A percentile compares a stretch with the other conserved stretches of the same genome.
These are phyloP conservation scores for Acrocephalus arundinaceus DNA, from an alignment of 2,113 vertebrate genomes.

Conservation along the genomic window DNA sequence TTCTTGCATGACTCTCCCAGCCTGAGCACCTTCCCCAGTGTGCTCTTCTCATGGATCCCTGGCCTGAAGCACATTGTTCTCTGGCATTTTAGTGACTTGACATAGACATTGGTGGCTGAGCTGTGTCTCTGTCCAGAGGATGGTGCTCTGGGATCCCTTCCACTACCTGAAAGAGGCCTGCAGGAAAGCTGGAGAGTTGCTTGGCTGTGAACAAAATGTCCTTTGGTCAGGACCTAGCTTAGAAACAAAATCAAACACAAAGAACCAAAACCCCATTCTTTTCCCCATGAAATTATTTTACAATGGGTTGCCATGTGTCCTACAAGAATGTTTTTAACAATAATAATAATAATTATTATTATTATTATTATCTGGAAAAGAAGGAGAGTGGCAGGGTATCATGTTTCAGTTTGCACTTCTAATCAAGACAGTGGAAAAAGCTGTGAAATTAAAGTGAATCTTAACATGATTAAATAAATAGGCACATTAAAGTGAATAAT, in stretches of 20 bases:
- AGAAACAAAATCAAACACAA: background rate
- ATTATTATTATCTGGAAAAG: background rate
- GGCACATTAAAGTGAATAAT: slow-evolving; percentile 40
- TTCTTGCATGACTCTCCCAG: background rate
- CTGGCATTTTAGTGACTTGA: background rate
- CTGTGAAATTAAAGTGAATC: slow-evolving; percentile 30
- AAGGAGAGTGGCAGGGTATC: background rate
- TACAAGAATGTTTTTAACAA: background rate
- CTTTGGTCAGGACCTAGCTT: background rate
- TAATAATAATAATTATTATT: background rate
- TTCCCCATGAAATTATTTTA: background rate
- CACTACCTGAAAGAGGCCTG: background rate
- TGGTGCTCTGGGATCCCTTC: background rate
- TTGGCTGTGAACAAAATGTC: background rate
- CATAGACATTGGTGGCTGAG: background rate
- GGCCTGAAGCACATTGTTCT: background rate
- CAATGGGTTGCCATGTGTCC: background rate
- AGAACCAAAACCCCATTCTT: background rate
- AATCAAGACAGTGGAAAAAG: slow-evolving; percentile 14
- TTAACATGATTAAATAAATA: slow-evolving; percentile 49
- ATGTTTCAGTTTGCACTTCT: background rate
- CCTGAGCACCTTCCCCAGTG: background rate
- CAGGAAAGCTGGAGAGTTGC: background rate
- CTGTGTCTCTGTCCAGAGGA: background rate
- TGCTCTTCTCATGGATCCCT: background rate